Conservation (phyloP, 2,888 invertebrate genomes). For the Sarcophaga subvicina region DNA sequence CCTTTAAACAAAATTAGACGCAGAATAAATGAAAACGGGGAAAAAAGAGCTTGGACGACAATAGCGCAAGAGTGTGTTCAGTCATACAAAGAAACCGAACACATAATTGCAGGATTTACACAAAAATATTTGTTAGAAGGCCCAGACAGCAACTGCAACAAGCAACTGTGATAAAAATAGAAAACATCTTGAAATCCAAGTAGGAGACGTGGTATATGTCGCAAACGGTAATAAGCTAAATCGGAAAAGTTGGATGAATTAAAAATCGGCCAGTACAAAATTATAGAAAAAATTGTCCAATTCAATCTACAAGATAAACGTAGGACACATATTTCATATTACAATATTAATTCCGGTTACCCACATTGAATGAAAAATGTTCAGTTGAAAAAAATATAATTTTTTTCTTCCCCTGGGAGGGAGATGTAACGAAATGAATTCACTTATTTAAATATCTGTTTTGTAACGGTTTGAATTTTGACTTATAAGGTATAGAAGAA, state of each 20-base stretch:
- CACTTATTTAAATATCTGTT: no score
- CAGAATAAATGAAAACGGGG: constrained; percentile 57
- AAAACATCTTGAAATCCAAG: constrained; percentile 39
- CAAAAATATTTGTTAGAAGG: constrained; percentile 58
- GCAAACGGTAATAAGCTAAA: constrained; percentile 65
- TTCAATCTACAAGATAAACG: constrained; percentile 46
- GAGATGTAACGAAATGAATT: no score
- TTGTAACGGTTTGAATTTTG: no score
- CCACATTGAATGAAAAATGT: background rate
- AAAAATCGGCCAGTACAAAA: constrained; percentile 28
- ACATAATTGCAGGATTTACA: constrained; percentile 56
- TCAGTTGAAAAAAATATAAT: no score
- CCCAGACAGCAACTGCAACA: constrained; percentile 55
- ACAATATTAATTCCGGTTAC: constrained; percentile 27
- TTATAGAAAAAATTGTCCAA: constrained; percentile 49
- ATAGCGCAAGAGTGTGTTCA: constrained; percentile 57
- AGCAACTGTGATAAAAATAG: constrained; percentile 57
- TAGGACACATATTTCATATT: constrained; percentile 42
- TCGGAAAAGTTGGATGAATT: constrained; percentile 66
- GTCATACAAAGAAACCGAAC: constrained; percentile 52
- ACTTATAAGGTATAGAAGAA: no score
- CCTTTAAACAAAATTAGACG: constrained; percentile 66
- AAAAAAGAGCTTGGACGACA: constrained; percentile 57
- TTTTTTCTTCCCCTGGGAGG: no score
- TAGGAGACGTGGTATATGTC: constrained; percentile 58